Evolutionary conservation across 2,888 invertebrate species (phyloP), one percentile per base, ranked within the genome.

Genomic region (Papilio protenor): DNA sequence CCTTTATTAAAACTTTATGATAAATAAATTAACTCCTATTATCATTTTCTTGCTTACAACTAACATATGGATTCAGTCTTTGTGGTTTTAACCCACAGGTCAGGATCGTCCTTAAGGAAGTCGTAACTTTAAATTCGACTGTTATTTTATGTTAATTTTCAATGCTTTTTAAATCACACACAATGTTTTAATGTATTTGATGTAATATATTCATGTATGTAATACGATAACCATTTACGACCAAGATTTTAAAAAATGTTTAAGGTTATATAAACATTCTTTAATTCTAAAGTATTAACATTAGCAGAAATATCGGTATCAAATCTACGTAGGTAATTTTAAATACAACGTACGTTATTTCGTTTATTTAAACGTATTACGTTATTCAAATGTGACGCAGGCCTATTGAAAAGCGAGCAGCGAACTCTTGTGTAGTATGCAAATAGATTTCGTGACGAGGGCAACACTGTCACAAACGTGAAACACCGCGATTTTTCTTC

Each of bases 341-440:
- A 40, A 64, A 64, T 64, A n/a, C 5, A 0, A 23, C 61, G 1
- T 10, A 40, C 2, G n/a, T 0, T 40, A 73, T 27, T 77, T 64
- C 21, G 45, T 73, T 18, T 64, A 23, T 77, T 66, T 61, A 49
- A 10, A 40, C 18, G 47, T 47, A 66, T 73, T 66, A 66, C 64
- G 64, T 52, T 73, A 73, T 77, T 45, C 73, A 64, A 80, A 75
- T 80, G 81, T 86, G 86, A 88, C 87, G 86, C 83, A 85, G 83
- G 80, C 73, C 80, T 83, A 84, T 85, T 83, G 83, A 84, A 81
- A 82, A 85, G 83, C 82, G 83, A 82, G 83, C 82, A 80, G 79
- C 66, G 66, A 66, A 66, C 66, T 66, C 40, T 76, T 83, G 80
- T 66, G 73, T 78, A 76, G 73, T 78, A 76, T 80, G 80, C 79